These are phyloP conservation scores for Drosophila bunnanda DNA, from an alignment of 2,888 invertebrate genomes.

Conservation along the genomic window DNA sequence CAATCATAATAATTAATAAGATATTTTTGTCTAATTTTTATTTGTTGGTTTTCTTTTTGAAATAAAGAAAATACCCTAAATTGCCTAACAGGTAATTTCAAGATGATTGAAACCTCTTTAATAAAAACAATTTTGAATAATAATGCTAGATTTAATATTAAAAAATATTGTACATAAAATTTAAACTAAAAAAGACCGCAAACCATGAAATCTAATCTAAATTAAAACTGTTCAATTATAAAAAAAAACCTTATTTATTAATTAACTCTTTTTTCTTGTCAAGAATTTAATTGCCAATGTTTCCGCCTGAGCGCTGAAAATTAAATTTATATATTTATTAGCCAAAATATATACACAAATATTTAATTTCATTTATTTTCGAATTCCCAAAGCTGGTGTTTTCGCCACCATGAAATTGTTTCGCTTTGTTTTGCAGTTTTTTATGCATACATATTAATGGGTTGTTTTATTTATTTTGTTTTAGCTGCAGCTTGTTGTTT, in stretches of 20 bases:
- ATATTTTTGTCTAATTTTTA: slow-evolving; percentile 19
- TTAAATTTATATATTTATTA: slow-evolving; percentile 57
- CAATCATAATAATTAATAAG: slow-evolving; percentile 46
- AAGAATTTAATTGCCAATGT: slow-evolving; percentile 4
- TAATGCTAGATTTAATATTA: too few species aligned
- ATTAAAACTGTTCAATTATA: slow-evolving; percentile 34
- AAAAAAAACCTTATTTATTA: slow-evolving; percentile 20
- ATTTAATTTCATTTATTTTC: slow-evolving; percentile 48
- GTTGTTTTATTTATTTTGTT: slow-evolving; percentile 58
- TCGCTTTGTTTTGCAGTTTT: slow-evolving; percentile 25
- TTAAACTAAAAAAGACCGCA: not conserved
- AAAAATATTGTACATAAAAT: not conserved
- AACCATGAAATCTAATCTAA: not conserved
- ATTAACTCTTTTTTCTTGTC: slow-evolving; percentile 10
- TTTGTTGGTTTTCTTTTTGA: slow-evolving; percentile 1
- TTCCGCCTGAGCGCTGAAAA: slow-evolving; percentile 29
- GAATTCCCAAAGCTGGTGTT: not conserved
- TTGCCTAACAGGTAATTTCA: not conserved
- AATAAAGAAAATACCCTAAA: not conserved
- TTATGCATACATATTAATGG: slow-evolving; percentile 72
- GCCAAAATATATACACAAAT: slow-evolving; percentile 37
- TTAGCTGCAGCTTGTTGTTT: slow-evolving; percentile 56
- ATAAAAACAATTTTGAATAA: too few species aligned
- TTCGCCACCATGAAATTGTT: slow-evolving; percentile 38
- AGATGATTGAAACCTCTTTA: not conserved